Percentiles rank a stretch among this genome's conserved stretches.
phyloP scores from a whole-genome alignment of 2,113 vertebrate genomes.

The Phrynosoma blainvillii region DNA sequence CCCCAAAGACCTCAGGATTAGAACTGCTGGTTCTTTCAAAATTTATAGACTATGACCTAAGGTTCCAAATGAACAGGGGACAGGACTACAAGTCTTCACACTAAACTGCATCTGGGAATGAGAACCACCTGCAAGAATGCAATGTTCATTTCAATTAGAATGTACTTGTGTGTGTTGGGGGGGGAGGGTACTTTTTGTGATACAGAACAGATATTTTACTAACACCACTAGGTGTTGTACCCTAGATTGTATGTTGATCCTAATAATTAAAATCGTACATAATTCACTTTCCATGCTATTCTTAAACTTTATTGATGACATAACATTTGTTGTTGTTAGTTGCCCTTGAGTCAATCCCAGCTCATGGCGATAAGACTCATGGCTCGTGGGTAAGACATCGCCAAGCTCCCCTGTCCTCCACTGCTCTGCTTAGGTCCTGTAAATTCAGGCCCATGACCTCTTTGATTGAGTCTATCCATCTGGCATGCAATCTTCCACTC shows the following conservation, averaged over 20 bases:
- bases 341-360: no score
- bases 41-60: constrained; percentile 9
- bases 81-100: background rate
- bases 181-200: constrained; percentile 4
- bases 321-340: no score
- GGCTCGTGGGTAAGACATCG: no score
- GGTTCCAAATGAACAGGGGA: constrained; percentile 35
- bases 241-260: background rate
- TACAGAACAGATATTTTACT: background rate
- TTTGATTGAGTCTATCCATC: no score
- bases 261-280: background rate
- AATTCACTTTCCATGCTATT: background rate
- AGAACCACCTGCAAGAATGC: constrained; percentile 4
- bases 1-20: constrained; percentile 22
- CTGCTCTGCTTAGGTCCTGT: no score
- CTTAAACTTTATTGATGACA: background rate
- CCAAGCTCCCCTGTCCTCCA: no score
- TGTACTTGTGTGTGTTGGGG: background rate
- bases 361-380: no score
- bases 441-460: no score
- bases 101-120: constrained; percentile 33
- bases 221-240: background rate
- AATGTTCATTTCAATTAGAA: background rate
- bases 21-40: constrained; percentile 21
- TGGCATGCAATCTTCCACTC: no score